Evolutionary conservation across 2,888 invertebrate species (phyloP), one percentile per base, ranked within the genome.

Genomic region (Leptopilina drosophilae): DNA sequence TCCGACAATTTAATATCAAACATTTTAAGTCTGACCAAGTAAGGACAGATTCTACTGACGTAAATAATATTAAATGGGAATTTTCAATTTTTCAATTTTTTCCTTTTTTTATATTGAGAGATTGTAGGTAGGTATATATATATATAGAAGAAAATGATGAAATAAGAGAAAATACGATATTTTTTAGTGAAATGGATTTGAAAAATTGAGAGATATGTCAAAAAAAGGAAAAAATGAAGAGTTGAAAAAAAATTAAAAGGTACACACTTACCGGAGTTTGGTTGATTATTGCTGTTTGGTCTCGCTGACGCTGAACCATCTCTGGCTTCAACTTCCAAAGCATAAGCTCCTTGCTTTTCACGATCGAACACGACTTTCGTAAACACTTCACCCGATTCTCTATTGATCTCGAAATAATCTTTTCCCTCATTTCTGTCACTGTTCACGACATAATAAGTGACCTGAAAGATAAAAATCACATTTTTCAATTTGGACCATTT

Each of bases 331-430:
- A 99, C 98, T 91, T 98, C 98, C 90, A 99, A 93, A 59, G 99
- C 99, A 93, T 99, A 99, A 80, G 98, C 98, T 67, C 97, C 97
- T 92, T 98, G 98, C 94, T 98, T 98, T 93, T 99, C 99, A 84
- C 99, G 95, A 93, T 99, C 99, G 94, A 99, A 99, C 88, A 98
- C 96, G 87, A 97, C 94, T 93, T 97, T 97, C 64, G 98, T 98
- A 93, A 97, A 98, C 90, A 99, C 97, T 92, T 98, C 97, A 33
- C 99, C 99, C 49, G 98, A 97, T 92, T 97, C 96, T 92, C 96
- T 95, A 93, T 99, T 98, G 92, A 99, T 98, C 93, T 98, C 97
- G 93, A 99, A 99, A 93, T 96, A 98, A 92, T 98, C 97, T 92
- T 97, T 97, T 86, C 98, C 98, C 91, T 98, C 98, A 92, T 98